These are phyloP conservation scores for Eciton burchellii DNA, from an alignment of 1,140 invertebrate genomes.

Conservation along the genomic window DNA sequence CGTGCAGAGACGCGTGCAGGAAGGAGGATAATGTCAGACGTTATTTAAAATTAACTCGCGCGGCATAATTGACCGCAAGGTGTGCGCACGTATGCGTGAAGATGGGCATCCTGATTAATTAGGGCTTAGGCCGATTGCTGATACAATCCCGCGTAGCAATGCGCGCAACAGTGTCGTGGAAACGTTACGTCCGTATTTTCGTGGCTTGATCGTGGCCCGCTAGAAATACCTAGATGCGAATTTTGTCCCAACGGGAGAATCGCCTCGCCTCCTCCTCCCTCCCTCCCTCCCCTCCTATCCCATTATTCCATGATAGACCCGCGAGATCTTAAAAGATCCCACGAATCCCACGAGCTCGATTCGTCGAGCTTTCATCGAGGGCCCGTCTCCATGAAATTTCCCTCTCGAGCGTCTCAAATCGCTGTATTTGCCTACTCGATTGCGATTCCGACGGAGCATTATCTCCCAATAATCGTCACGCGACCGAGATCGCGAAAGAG, in stretches of 20 bases:
- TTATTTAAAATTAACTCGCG: conserved; percentile 70
- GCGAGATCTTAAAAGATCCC: neutral
- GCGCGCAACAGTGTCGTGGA: neutral
- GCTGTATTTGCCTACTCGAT: neutral
- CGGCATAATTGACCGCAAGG: conserved; percentile 79
- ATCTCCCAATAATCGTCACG: conserved; percentile 31
- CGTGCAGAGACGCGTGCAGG: neutral
- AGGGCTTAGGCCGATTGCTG: conserved; percentile 70
- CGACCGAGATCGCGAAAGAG: neutral
- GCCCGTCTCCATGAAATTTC: conserved; percentile 46
- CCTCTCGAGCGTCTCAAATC: conserved; percentile 29
- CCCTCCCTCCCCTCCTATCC: too few species aligned
- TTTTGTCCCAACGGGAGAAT: conserved; percentile 1
- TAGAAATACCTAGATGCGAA: neutral
- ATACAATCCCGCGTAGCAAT: neutral
- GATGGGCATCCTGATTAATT: conserved; percentile 81
- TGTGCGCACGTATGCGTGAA: conserved; percentile 81
- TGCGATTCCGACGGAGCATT: conserved; percentile 40
- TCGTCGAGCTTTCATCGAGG: conserved; percentile 34
- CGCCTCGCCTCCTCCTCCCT: neutral
- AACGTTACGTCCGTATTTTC: neutral
- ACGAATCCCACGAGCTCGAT: neutral
- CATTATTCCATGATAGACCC: too few species aligned
- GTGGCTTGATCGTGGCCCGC: neutral
- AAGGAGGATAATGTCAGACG: conserved; percentile 37